phyloP scores from a whole-genome alignment of 1,140 invertebrate genomes.

The Drosophila guanche region DNA sequence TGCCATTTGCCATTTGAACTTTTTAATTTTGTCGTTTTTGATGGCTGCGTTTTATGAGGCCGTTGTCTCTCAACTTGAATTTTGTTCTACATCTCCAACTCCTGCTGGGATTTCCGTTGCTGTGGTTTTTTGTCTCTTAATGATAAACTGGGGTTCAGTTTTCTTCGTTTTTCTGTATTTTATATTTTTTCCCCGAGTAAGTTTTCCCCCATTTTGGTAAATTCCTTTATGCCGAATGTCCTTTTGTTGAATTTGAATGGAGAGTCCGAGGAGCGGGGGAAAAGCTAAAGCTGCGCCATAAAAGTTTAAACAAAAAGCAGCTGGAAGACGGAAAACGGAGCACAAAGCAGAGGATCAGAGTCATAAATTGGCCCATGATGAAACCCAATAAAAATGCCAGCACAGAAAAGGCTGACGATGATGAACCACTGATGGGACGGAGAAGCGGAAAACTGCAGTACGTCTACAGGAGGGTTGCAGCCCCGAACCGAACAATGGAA shows the following conservation, averaged over 20 bases:
- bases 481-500: constrained; percentile 33
- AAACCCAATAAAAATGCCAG: constrained; percentile 67
- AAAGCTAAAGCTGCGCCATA: constrained; percentile 68
- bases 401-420: constrained; percentile 21
- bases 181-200: constrained; percentile 26
- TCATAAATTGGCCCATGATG: constrained; percentile 74
- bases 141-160: constrained; percentile 72
- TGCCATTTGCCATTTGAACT: constrained; percentile 76
- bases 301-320: constrained; percentile 64
- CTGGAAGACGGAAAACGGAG: constrained; percentile 45
- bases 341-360: constrained; percentile 52
- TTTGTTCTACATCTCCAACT: constrained; percentile 37
- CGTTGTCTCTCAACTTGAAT: constrained; percentile 66
- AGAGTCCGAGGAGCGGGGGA: constrained; percentile 22
- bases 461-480: constrained; percentile 54
- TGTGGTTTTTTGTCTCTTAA: constrained; percentile 62
- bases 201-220: constrained; percentile 43
- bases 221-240: constrained; percentile 62
- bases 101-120: constrained; percentile 56
- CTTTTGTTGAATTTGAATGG: constrained; percentile 53
- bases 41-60: constrained; percentile 79
- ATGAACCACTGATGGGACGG: constrained; percentile 24
- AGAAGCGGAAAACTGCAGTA: constrained; percentile 30
- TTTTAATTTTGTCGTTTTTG: constrained; percentile 79
- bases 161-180: constrained; percentile 28